Evolutionary conservation across 2,113 vertebrate species (phyloP).

Genomic region (Salvator merianae): DNA sequence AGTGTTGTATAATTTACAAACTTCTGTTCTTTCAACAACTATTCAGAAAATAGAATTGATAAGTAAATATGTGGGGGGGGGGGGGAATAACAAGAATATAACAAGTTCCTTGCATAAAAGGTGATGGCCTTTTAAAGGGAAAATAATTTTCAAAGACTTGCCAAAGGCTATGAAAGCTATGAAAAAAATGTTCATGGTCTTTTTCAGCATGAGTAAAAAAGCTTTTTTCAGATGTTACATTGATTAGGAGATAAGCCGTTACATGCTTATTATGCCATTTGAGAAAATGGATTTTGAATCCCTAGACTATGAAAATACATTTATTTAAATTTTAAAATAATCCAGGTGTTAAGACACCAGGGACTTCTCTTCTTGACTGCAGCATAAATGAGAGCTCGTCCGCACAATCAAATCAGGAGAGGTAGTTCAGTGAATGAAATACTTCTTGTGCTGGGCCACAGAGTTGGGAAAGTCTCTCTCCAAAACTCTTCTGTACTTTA

Average conservation of each 20-base stretch:
- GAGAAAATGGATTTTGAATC: conserved; percentile 40
- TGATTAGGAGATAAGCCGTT: conserved; percentile 48
- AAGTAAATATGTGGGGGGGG: conserved; percentile 71
- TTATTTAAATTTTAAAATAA: not conserved
- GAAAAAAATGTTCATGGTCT: conserved; percentile 48
- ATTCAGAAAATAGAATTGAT: conserved; percentile 71
- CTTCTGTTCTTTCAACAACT: conserved; percentile 78
- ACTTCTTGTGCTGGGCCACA: not conserved
- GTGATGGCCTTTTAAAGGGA: conserved; percentile 50
- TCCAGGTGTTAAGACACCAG: conserved; percentile 4
- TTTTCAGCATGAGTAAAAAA: not conserved
- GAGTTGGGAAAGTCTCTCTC: not conserved
- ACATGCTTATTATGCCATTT: conserved; percentile 45
- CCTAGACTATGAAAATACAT: not conserved
- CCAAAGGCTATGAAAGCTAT: conserved; percentile 54
- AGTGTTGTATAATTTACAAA: conserved; percentile 77
- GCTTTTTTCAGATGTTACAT: conserved; percentile 3
- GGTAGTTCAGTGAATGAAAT: not conserved
- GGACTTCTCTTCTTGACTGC: not conserved
- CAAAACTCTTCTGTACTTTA: not conserved
- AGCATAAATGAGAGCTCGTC: not conserved
- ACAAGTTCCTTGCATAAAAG: conserved; percentile 60
- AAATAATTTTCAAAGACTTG: conserved; percentile 59
- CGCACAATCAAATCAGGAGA: not conserved
- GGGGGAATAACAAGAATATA: conserved; percentile 62